Base-by-base conservation (phyloP, 1,140 invertebrate genomes). In the Bacillus rossius region DNA sequence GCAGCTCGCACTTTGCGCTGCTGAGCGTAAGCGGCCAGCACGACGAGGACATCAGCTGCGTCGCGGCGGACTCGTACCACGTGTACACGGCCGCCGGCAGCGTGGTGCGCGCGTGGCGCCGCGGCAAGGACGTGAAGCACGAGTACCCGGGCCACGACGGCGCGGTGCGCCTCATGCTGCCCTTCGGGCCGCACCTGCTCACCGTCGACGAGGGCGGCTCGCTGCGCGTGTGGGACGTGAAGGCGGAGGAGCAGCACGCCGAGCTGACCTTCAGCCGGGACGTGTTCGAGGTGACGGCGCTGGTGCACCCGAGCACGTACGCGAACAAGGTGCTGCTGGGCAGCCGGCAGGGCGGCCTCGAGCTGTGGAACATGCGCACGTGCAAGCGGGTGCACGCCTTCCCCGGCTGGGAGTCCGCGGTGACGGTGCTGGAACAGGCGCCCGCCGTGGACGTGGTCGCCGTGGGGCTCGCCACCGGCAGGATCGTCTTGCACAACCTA, bases 271-370 rank as follows among this genome's bases (percentile, higher is more conserved):
- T 95, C 69, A 79, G 83, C 61, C 76, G 79, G n/a, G 71, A 81
- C 0, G 72, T 73, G 14, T 96, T 97, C 70, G 77, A 84, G 66
- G 85, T 97, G 10, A 86, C 88, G 0, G 77, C 87, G 0, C 61
- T 96, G 1, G 76, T 88, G 47, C 96, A 99, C 80, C 96, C 95
- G 2, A 84, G 80, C 43, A 95, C 95, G 0, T 99, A 98, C 69
- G 72, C 95, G 2, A 98, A 99, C 71, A 99, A 98, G 78, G 83
- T 98, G 47, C 71, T 99, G n/a, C 73, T 99, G 47, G 96, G 89
- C 13, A 96, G 92, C 65, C 78, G 86, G 52, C 91, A 98, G 73
- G 96, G 96, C 0, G 71, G 78, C 37, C 62, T 99, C 57, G 92
- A 97, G 65, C 72, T 98, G 45, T 95, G 93, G 91, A 99, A 98